Base-by-base conservation (phyloP, 2,797 vertebrate genomes). In the Bovichtus variegatus region DNA sequence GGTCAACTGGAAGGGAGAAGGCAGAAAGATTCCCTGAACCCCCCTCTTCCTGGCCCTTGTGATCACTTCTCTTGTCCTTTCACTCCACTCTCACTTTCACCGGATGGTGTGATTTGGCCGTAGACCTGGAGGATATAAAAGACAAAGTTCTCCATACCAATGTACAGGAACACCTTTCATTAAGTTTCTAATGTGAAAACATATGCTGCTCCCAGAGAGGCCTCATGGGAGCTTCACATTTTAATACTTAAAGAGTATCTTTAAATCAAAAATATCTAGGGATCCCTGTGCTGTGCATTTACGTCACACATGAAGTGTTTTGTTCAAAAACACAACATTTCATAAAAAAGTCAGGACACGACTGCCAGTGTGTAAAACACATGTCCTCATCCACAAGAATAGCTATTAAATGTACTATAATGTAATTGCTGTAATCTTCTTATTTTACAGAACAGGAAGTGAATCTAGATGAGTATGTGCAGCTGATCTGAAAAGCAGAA, bases 401-500 rank as follows among this genome's bases (percentile, higher is more conserved):
- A 36, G 6, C 15, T 23, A 7, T 60, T 25, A 25, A 6, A 49
- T 49, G 15, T 11, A 27, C 36, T 16, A 2, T n/a, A 11, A 31
- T 47, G 0, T 29, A 18, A 51, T 25, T 49, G 19, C 7, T n/a
- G 12, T 63, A 29, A 11, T 23, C 25, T 65, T 76, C 44, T 31
- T 66, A 36, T 77, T 89, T 85, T 59, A 71, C 18, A 73, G 46
- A 91, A 92, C 27, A 60, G 86, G 89, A 93, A 90, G 87, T 91
- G 89, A 92, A 90, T 84, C 65, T 76, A 36, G 47, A 73, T 58
- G 68, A 68, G 55, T 61, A 2, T 63, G 64, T 29, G n/a, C 3
- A 69, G 68, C 7, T 27, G 12, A 29, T 73, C n/a, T 74, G 29
- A 88, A 84, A 85, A 83, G 79, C 65, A 84, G 72, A 85, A 89